Conservation (phyloP, 2,113 vertebrate species). For the Drymodes brunneopygia region DNA sequence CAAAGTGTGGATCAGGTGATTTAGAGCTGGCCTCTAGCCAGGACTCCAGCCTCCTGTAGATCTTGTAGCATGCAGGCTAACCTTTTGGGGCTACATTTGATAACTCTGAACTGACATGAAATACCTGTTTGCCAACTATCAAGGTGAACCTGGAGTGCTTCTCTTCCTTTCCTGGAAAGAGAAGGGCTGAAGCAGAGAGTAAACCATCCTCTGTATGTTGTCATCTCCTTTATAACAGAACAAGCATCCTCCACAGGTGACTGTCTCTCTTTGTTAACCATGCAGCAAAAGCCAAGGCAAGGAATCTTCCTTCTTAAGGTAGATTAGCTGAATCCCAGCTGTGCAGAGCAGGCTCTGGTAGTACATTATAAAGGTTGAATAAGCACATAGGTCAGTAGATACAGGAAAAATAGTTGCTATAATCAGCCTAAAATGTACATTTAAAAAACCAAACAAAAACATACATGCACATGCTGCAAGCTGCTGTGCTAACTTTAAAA, state of each 20-base stretch:
- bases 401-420: not conserved
- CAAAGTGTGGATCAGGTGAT: rapidly evolving
- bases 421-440: not conserved
- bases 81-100: not conserved
- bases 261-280: not conserved
- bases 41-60: not conserved
- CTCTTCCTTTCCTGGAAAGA: not conserved
- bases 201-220: not conserved
- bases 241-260: not conserved
- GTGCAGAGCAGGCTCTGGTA: not conserved
- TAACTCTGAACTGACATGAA: not conserved
- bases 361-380: not conserved
- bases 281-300: not conserved
- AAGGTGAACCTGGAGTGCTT: not conserved
- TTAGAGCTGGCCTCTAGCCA: not conserved
- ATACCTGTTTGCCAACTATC: not conserved
- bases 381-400: not conserved
- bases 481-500: not conserved
- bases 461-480: not conserved
- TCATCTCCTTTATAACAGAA: not conserved
- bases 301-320: not conserved
- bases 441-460: not conserved
- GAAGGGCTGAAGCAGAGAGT: not conserved
- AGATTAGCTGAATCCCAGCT: not conserved
- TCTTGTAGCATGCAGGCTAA: not conserved